phyloP scores from a whole-genome alignment of 2,888 invertebrate species.

The Sipha maydis region DNA sequence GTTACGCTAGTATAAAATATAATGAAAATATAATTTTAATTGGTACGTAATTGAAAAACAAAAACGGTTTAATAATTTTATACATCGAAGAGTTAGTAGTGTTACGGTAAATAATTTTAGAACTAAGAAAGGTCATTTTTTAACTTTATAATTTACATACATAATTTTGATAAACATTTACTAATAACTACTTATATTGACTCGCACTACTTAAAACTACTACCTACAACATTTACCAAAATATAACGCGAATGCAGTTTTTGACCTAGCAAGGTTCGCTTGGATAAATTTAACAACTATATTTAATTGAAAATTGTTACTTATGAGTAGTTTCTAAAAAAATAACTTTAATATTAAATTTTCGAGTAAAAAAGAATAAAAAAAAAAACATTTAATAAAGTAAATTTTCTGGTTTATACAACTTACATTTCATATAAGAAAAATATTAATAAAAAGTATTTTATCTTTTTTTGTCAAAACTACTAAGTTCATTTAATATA shows the following conservation, averaged over 20 bases:
- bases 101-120: too few species aligned
- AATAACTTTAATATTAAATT: neutral
- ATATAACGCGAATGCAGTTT: neutral
- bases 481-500: neutral
- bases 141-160: slow-evolving; percentile 15
- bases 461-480: neutral
- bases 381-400: neutral
- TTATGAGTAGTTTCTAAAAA: neutral
- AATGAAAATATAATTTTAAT: slow-evolving; percentile 10
- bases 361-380: too few species aligned
- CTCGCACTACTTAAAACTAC: too few species aligned
- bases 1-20: neutral
- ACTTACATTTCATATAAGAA: neutral
- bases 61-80: slow-evolving; percentile 4
- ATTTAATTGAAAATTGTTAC: neutral
- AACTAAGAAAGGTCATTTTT: neutral
- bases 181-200: neutral
- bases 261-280: neutral
- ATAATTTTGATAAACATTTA: slow-evolving; percentile 3
- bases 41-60: neutral
- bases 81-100: neutral
- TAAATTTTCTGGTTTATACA: neutral
- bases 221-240: neutral
- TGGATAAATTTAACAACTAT: neutral
- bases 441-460: too few species aligned